phyloP scores from a whole-genome alignment of 2,888 invertebrate genomes.

The Pseudococcus jackbeardsleyi region DNA sequence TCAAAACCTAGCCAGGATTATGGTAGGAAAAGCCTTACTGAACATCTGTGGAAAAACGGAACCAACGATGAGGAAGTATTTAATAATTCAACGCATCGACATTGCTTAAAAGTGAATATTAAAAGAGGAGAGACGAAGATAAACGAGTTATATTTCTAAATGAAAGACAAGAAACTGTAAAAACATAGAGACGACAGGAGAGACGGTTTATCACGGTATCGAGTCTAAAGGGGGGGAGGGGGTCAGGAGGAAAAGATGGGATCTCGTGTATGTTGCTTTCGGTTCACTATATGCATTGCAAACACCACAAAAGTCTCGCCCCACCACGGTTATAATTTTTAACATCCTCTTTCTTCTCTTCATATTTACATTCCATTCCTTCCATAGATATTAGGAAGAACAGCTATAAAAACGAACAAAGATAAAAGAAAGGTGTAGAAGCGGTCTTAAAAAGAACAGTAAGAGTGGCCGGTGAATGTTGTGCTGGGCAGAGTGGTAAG shows the following conservation, averaged over 20 bases:
- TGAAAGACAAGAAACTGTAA: conserved; percentile 32
- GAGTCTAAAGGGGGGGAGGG: not conserved
- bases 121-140: conserved; percentile 53
- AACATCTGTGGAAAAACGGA: conserved; percentile 12
- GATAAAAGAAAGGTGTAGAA: conserved; percentile 64
- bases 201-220: conserved; percentile 6
- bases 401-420: conserved; percentile 62
- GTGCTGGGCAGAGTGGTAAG: conserved; percentile 36
- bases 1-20: not conserved
- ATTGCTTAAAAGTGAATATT: conserved; percentile 57
- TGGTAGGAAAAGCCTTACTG: not conserved
- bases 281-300: conserved; percentile 59
- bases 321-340: conserved; percentile 24
- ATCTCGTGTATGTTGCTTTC: conserved; percentile 43
- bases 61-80: conserved; percentile 61
- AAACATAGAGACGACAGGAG: not conserved
- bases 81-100: conserved; percentile 49
- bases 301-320: conserved; percentile 52
- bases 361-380: conserved; percentile 62
- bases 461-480: conserved; percentile 57
- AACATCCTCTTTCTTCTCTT: conserved; percentile 56
- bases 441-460: conserved; percentile 62
- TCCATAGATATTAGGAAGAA: conserved; percentile 60
- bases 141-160: conserved; percentile 41
- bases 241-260: not conserved